These are phyloP conservation scores for Xylota sylvarum DNA, from an alignment of 2,888 invertebrate genomes.

Conservation along the genomic window DNA sequence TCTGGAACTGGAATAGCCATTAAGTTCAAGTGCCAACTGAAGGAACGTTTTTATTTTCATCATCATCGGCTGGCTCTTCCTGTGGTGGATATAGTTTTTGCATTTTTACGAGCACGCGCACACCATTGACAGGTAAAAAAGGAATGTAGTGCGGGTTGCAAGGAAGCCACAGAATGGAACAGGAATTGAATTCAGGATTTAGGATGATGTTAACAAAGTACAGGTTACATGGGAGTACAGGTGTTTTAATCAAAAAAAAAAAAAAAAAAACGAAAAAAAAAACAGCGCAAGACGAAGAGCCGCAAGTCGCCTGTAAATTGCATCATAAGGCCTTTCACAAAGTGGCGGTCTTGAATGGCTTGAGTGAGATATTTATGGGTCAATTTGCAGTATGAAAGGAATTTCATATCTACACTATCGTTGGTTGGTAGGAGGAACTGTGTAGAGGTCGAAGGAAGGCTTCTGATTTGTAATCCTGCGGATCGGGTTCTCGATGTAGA, in stretches of 20 bases:
- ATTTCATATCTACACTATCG: constrained; percentile 42
- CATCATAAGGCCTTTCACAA: constrained; percentile 14
- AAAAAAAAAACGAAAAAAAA: constrained; percentile 22
- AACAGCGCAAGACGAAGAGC: constrained; percentile 8
- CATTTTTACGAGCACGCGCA: constrained; percentile 63
- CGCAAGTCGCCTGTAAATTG: constrained; percentile 20
- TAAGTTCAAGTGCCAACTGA: constrained; percentile 70
- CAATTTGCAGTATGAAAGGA: constrained; percentile 55
- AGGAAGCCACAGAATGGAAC: constrained; percentile 30
- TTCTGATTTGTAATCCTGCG: constrained; percentile 52
- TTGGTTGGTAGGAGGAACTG: constrained; percentile 14
- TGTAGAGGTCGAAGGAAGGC: constrained; percentile 30
- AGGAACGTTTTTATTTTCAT: constrained; percentile 70
- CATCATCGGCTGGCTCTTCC: constrained; percentile 30
- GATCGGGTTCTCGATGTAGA: constrained; percentile 32
- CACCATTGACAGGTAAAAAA: constrained; percentile 39
- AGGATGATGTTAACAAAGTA: constrained; percentile 67
- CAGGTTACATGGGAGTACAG: constrained; percentile 65
- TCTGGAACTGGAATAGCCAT: constrained; percentile 72
- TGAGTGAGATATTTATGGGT: constrained; percentile 69
- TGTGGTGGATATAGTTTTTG: constrained; percentile 56
- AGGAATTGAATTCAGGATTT: constrained; percentile 71
- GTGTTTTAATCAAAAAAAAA: constrained; percentile 59
- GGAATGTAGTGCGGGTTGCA: constrained; percentile 1
- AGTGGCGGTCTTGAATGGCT: constrained; percentile 26